A percentile compares a stretch with the other conserved stretches of the same genome.
Conservation (phyloP, 1,140 invertebrate genomes). For the Trichomalopsis sarcophagae region DNA sequence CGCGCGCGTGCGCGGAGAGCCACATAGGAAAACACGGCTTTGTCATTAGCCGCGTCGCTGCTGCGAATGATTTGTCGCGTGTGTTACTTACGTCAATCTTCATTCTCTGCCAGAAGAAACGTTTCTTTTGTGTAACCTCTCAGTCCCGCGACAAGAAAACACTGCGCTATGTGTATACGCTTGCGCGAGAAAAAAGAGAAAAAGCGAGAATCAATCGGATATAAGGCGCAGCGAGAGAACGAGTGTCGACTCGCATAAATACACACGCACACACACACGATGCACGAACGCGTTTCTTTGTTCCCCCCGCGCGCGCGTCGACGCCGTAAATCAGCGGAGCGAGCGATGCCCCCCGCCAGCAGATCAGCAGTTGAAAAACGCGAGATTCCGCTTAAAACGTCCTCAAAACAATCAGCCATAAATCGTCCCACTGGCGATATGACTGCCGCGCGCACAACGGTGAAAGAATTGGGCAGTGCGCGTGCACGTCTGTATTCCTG, state of each 20-base stretch:
- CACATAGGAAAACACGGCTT: neutral
- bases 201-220: neutral
- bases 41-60: neutral
- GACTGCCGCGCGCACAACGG: neutral
- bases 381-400: constrained; percentile 24
- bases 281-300: neutral
- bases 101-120: neutral
- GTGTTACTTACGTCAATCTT: neutral
- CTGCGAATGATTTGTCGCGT: constrained; percentile 2
- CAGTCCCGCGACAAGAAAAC: no score
- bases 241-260: constrained; percentile 16
- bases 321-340: constrained; percentile 16
- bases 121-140: neutral
- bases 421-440: neutral
- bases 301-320: neutral
- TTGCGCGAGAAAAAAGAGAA: neutral
- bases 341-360: neutral
- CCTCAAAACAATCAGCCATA: constrained; percentile 45
- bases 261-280: neutral
- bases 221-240: neutral
- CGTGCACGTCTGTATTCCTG: neutral
- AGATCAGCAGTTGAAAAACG: neutral
- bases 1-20: neutral
- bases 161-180: no score
- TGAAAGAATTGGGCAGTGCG: constrained; percentile 9